phyloP scores from a whole-genome alignment of 2,888 invertebrate genomes.

The Hoplodrina ambigua region DNA sequence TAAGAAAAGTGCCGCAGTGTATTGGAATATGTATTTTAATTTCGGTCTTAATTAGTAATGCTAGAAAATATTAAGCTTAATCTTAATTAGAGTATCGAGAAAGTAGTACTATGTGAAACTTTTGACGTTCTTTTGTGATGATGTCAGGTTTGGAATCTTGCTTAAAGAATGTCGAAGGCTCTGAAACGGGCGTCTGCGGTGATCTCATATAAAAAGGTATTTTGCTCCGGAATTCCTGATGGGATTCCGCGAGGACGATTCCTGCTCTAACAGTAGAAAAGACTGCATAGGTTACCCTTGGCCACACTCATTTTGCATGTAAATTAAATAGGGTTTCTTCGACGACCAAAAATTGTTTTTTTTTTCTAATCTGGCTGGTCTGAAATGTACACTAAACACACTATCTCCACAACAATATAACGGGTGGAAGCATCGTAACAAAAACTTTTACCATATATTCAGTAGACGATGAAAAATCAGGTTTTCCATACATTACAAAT shows the following conservation, averaged over 20 bases:
- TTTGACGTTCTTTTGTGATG: background rate
- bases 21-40: too few species aligned
- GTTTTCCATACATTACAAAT: too few species aligned
- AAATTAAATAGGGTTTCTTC: background rate
- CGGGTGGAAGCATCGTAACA: too few species aligned
- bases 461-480: too few species aligned
- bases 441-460: too few species aligned
- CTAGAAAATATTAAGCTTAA: background rate
- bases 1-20: too few species aligned
- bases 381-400: background rate
- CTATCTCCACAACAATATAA: background rate
- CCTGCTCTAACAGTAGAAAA: background rate
- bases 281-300: background rate
- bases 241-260: constrained; percentile 10
- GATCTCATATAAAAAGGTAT: constrained; percentile 47
- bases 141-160: constrained; percentile 3
- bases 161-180: constrained; percentile 24
- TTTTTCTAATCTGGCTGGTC: background rate
- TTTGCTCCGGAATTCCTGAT: constrained; percentile 26
- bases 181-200: constrained; percentile 6
- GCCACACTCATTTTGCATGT: too few species aligned
- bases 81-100: background rate
- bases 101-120: background rate
- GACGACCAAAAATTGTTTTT: background rate
- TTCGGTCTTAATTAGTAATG: constrained; percentile 3